These are phyloP conservation scores for Diadegma fenestrale DNA, from an alignment of 2,888 invertebrate species.

Conservation along the genomic window DNA sequence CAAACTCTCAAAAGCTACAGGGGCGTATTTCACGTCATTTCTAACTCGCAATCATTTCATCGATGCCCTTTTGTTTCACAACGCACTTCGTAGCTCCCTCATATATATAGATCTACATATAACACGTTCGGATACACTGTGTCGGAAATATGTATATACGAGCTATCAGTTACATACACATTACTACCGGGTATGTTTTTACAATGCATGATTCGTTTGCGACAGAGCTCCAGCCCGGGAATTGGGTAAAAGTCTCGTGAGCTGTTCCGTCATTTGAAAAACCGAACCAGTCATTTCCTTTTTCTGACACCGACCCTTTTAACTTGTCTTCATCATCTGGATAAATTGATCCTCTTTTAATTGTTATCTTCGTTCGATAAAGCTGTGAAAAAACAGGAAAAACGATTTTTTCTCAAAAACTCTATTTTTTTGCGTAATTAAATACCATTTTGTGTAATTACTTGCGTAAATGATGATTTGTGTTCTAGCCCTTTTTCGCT, in stretches of 20 bases:
- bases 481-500: neutral
- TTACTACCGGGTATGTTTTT: neutral
- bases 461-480: neutral
- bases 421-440: no score
- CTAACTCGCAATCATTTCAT: neutral
- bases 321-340: neutral
- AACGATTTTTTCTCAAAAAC: neutral
- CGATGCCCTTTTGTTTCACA: neutral
- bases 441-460: no score
- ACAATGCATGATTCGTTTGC: conserved; percentile 1
- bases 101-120: neutral
- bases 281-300: neutral
- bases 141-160: neutral
- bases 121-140: neutral
- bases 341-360: neutral
- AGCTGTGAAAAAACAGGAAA: neutral
- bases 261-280: neutral
- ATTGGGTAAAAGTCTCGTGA: neutral
- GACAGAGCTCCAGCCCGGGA: neutral
- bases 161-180: neutral
- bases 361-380: neutral
- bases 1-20: neutral
- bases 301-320: neutral
- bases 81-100: neutral
- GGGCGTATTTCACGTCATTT: neutral